Conservation (phyloP, 2,888 invertebrate species). For the Lamellibrachia satsuma region DNA sequence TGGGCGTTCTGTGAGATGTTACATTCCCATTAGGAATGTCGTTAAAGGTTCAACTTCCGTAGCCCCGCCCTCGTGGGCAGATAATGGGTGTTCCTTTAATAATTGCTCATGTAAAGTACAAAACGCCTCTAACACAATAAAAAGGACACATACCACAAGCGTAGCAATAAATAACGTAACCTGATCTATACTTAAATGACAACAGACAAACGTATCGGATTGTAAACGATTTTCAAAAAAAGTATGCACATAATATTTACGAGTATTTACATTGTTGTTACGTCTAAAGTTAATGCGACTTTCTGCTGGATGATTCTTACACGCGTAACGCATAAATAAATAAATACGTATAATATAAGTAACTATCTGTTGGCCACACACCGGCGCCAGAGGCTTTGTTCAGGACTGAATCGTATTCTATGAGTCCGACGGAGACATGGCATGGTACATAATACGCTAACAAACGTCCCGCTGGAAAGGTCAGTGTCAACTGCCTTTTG, state of each 20-base stretch:
- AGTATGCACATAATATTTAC: not conserved
- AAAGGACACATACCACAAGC: not conserved
- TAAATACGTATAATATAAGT: not conserved
- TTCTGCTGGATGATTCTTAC: not conserved
- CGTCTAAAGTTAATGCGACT: conserved; percentile 13
- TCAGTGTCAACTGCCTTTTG: not conserved
- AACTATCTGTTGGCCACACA: not conserved
- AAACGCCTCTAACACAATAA: not conserved
- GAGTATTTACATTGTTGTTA: conserved; percentile 4
- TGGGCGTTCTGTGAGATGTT: not conserved
- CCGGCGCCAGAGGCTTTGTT: not conserved
- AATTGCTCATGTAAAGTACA: conserved; percentile 7
- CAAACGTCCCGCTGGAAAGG: not conserved
- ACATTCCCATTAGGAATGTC: not conserved
- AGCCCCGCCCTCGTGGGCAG: not conserved
- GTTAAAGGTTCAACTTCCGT: not conserved
- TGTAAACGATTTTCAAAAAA: conserved; percentile 8
- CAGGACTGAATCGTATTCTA: conserved; percentile 1
- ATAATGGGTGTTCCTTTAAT: not conserved
- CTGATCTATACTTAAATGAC: not conserved
- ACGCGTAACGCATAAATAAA: conserved; percentile 13
- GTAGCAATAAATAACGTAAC: conserved; percentile 2
- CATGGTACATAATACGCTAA: not conserved
- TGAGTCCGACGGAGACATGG: not conserved
- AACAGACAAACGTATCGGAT: conserved; percentile 4